These are phyloP conservation scores for Polymixis flavicincta DNA, from an alignment of 2,888 invertebrate genomes.

Conservation along the genomic window DNA sequence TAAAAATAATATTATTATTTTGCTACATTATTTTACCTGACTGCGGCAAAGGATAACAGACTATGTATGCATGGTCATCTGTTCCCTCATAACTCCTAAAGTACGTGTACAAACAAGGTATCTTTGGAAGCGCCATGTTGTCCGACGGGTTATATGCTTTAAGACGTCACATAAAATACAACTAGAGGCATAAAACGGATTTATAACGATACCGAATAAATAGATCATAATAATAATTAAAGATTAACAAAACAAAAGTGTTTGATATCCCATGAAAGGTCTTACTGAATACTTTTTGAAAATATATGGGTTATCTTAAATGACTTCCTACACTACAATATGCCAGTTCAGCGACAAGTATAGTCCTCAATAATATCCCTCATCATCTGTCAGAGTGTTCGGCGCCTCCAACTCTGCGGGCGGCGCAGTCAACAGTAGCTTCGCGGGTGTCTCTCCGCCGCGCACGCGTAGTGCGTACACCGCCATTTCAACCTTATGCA, in stretches of 20 bases:
- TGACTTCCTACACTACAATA: neutral
- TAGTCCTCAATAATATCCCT: conserved; percentile 77
- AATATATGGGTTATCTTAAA: neutral
- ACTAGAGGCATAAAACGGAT: neutral
- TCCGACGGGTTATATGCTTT: neutral
- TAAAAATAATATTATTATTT: neutral
- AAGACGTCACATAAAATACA: neutral
- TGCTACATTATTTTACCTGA: neutral
- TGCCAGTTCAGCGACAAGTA: neutral
- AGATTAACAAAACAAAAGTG: neutral
- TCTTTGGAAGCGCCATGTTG: neutral
- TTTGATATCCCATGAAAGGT: neutral
- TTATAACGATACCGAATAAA: neutral
- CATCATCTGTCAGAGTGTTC: conserved; percentile 76
- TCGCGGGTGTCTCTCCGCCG: conserved; percentile 94
- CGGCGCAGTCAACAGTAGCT: conserved; percentile 74
- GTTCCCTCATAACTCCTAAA: neutral
- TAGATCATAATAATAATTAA: neutral
- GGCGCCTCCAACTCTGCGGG: conserved; percentile 60
- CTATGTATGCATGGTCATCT: neutral
- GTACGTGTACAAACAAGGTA: neutral
- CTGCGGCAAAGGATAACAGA: neutral
- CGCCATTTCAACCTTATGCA: conserved; percentile 95
- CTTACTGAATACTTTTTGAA: neutral
- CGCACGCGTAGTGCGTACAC: conserved; percentile 95